Evolutionary conservation across 2,113 vertebrate species (phyloP), one percentile per base, ranked within the genome.

Genomic region (Rana temporaria): DNA sequence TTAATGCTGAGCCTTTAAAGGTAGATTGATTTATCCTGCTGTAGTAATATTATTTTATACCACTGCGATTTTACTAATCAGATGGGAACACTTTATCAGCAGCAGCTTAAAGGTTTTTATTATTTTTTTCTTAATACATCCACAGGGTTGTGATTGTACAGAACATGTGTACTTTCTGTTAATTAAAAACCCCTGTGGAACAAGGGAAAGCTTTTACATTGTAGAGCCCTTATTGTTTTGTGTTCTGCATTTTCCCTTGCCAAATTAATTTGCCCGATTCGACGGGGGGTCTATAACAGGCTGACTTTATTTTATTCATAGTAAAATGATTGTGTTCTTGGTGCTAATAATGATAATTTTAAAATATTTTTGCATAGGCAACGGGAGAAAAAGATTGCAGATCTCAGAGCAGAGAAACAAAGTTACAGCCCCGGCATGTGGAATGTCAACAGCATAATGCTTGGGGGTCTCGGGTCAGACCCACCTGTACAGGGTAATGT

Each of bases 361-460:
- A n/a, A 71, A 68, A 14, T 7, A 30, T 65, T 30, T 68, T 75
- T 80, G 24, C 32, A 63, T 20, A 85, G 84, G 63, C 55, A 79
- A 63, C 26, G 63, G 34, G 76, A 85, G 20, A 68, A 57, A 67
- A 78, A 67, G 72, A 30, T 69, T 83, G 70, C 64, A 6, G 63
- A 85, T 66, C 57, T 84, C 7, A 71, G 62, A 60, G 64, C 42
- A 2, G 7, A 68, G 66, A 85, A 85, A 24, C 67, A 79, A 63
- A 20, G 74, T 67, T 85, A 72, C 26, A 20, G 19, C 14, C 17
- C 76, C 56, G 84, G 84, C n/a, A 48, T 74, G 57, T 85, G 84
- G 84, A 85, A 85, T 62, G 63, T 83, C 34, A 85, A 84, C 52
- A 64, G 68, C 48, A 65, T 85, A 30, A 84, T 85, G 84, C 63